phyloP scores from a whole-genome alignment of 2,113 vertebrate genomes.

The Cygnus buccinator region DNA sequence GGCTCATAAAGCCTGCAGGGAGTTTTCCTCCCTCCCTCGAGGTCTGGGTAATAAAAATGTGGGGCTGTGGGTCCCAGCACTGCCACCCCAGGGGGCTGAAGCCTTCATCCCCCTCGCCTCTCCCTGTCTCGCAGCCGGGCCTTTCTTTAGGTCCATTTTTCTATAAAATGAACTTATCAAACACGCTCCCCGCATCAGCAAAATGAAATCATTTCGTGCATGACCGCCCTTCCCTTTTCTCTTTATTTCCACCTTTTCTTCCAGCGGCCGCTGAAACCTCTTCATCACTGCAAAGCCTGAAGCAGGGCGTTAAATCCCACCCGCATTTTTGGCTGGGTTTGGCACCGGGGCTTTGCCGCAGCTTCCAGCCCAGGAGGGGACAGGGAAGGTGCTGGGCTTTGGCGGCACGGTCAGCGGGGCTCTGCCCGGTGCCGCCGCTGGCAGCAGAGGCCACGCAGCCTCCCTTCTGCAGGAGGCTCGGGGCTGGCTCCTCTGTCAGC shows the following conservation, averaged over 20 bases:
- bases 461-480: neutral
- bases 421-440: too few relatives aligned
- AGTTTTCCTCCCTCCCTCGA: neutral
- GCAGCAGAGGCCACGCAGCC: too few relatives aligned
- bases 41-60: neutral
- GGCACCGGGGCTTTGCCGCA: neutral
- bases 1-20: too few relatives aligned
- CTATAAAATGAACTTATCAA: neutral
- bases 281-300: constrained; percentile 63
- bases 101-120: neutral
- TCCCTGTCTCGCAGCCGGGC: neutral
- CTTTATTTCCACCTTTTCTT: constrained; percentile 45
- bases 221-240: constrained; percentile 57
- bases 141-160: neutral
- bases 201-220: constrained; percentile 85
- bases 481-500: neutral
- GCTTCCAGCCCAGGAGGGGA: too few relatives aligned
- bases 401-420: too few relatives aligned
- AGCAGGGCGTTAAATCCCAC: constrained; percentile 56
- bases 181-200: fast-evolving
- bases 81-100: too few relatives aligned
- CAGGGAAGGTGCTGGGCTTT: too few relatives aligned
- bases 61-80: neutral
- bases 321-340: neutral
- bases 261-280: constrained; percentile 54